Percentiles rank a stretch among this genome's conserved stretches.
Conservation (phyloP, 2,797 vertebrate genomes). For the Sebastiscus tertius region DNA sequence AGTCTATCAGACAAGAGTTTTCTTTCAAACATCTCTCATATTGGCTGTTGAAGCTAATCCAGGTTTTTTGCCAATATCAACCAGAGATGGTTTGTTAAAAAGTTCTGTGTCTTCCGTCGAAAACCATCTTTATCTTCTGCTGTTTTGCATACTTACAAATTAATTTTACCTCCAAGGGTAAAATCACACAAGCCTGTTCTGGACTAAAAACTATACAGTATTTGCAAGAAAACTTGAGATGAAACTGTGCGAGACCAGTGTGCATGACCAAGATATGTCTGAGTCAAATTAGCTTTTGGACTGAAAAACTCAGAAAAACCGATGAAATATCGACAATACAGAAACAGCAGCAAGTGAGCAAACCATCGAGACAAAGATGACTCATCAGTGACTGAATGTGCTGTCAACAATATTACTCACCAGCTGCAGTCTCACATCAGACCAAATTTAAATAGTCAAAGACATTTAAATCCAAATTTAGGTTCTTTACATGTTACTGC, state of each 20-base stretch:
- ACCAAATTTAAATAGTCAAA: slow-evolving; percentile 17
- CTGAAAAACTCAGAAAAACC: background rate
- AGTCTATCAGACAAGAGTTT: background rate
- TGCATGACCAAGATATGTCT: background rate
- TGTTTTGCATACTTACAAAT: background rate
- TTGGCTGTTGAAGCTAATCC: background rate
- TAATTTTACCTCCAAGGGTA: background rate
- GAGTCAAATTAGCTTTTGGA: background rate
- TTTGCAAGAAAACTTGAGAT: background rate
- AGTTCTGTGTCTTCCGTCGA: background rate
- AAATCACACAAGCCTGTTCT: background rate
- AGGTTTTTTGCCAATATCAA: background rate
- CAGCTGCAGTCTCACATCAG: slow-evolving; percentile 16
- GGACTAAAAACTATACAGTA: background rate
- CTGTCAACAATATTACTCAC: slow-evolving; percentile 19
- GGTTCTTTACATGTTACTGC: background rate
- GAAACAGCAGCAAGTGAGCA: background rate
- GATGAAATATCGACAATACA: background rate
- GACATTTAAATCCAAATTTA: slow-evolving; percentile 17
- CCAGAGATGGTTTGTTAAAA: background rate
- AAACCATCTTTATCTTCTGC: background rate
- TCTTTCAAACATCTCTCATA: background rate
- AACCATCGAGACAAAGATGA: slow-evolving; percentile 21
- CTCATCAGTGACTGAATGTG: slow-evolving; percentile 24
- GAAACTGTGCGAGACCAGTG: background rate